Evolutionary conservation across 2,888 invertebrate genomes (phyloP).

Genomic region (Acanthosepion lycidas): DNA sequence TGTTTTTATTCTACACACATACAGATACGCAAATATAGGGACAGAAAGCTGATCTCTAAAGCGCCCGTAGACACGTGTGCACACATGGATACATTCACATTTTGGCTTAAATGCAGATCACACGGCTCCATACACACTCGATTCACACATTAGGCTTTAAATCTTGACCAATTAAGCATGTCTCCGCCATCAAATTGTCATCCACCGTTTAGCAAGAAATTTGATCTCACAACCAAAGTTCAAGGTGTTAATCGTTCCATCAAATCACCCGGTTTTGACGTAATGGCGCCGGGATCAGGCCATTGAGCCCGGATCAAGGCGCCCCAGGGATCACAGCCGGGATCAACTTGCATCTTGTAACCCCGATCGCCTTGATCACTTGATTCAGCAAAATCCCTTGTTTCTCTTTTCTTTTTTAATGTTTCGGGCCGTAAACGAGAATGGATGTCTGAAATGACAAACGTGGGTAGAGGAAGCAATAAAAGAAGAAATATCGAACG

Average conservation of each 20-base stretch:
- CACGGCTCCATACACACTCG: background rate
- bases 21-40: no score
- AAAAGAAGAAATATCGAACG: no score
- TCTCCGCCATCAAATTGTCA: background rate
- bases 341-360: background rate
- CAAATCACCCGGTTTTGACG: background rate
- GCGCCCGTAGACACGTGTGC: no score
- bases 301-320: background rate
- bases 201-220: background rate
- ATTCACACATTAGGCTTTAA: background rate
- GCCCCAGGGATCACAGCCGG: background rate
- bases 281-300: background rate
- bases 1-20: no score
- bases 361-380: background rate
- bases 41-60: no score
- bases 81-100: no score
- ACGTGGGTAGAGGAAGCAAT: no score
- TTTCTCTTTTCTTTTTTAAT: background rate
- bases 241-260: background rate
- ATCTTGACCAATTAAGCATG: conserved; percentile 1
- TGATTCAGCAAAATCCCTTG: background rate
- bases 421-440: no score
- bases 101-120: no score
- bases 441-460: no score
- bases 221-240: background rate